Conservation (phyloP, 1,140 invertebrate genomes). For the Lasioglossum albipes region DNA sequence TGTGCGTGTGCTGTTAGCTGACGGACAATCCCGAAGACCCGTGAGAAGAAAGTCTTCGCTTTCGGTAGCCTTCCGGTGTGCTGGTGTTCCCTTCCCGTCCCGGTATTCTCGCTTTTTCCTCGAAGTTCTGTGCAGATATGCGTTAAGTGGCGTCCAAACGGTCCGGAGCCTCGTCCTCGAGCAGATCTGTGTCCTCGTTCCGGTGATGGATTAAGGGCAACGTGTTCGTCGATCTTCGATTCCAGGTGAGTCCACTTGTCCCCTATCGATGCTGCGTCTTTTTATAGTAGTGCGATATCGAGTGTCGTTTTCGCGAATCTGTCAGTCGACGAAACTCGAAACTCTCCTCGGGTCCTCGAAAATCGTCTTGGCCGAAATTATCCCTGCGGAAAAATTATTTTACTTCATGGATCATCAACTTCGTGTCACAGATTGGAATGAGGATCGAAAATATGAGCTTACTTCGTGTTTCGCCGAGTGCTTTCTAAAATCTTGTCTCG, state of each 20-base stretch:
- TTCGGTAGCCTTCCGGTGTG: conserved; percentile 14
- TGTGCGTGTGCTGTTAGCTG: conserved; percentile 7
- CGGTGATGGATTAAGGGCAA: conserved; percentile 32
- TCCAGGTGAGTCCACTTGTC: conserved; percentile 39
- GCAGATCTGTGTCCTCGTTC: neutral
- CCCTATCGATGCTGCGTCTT: conserved; percentile 8
- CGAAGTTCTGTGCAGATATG: conserved; percentile 24
- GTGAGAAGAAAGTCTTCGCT: conserved; percentile 27
- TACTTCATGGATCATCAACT: too few relatives aligned
- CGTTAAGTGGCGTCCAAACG: neutral
- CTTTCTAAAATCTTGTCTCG: neutral
- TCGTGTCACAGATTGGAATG: too few relatives aligned
- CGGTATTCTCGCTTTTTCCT: conserved; percentile 4
- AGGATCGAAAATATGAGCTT: neutral
- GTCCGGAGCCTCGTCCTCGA: neutral
- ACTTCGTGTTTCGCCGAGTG: neutral
- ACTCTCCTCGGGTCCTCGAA: neutral
- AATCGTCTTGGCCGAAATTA: neutral
- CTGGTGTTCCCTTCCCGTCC: conserved; percentile 15
- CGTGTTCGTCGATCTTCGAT: conserved; percentile 6
- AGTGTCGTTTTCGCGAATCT: neutral
- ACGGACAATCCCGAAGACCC: conserved; percentile 17
- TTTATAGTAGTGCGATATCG: conserved; percentile 1
- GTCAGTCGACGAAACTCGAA: neutral
- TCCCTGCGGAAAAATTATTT: too few relatives aligned